Conservation (phyloP, 1,140 invertebrate species). For the Cheumatopsyche charites region DNA sequence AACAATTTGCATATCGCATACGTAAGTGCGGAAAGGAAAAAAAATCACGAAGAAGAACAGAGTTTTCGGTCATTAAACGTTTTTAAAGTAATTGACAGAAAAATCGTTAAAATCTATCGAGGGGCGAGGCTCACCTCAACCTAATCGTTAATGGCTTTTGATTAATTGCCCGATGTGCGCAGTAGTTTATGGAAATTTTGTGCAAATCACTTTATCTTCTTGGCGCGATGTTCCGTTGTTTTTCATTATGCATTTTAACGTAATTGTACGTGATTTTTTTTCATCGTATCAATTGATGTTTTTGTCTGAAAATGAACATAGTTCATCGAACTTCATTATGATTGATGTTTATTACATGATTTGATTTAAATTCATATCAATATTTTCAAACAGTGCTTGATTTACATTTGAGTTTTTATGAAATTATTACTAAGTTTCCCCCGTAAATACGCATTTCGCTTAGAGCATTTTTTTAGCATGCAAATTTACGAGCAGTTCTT, state of each 20-base stretch:
- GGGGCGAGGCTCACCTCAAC: not conserved
- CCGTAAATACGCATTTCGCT: conserved; percentile 29
- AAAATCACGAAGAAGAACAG: too few species aligned
- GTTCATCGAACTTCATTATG: not conserved
- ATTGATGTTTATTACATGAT: too few species aligned
- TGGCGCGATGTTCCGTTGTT: conserved; percentile 10
- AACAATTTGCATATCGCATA: not conserved
- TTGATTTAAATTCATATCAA: too few species aligned
- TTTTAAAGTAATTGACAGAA: conserved; percentile 8
- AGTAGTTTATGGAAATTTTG: conserved; percentile 7
- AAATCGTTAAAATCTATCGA: conserved; percentile 5
- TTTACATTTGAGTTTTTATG: too few species aligned
- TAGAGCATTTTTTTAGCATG: conserved; percentile 36
- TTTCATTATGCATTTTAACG: conserved; percentile 11
- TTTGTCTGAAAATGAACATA: not conserved
- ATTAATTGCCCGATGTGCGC: conserved; percentile 9
- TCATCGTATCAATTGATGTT: not conserved
- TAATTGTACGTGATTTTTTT: not conserved
- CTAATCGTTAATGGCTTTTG: conserved; percentile 1
- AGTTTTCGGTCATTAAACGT: not conserved
- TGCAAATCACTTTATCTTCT: conserved; percentile 22
- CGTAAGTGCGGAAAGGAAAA: not conserved
- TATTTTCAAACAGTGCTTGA: too few species aligned
- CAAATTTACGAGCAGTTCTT: conserved; percentile 41
- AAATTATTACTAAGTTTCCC: conserved; percentile 8